Base-by-base conservation (phyloP, 1,140 invertebrate genomes). In the Drosophila pachea region DNA sequence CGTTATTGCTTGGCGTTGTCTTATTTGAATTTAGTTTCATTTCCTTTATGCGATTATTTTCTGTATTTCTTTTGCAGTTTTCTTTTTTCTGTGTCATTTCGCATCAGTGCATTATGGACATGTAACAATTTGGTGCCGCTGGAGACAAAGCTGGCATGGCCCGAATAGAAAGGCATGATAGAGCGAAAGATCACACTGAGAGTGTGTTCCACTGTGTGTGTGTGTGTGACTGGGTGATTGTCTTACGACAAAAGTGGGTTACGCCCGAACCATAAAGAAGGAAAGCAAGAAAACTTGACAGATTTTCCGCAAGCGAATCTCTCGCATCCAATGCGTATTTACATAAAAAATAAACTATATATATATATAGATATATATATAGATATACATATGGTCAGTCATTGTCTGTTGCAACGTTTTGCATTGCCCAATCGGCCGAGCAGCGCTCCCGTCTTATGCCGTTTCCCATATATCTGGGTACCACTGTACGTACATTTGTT, bases 371-470 rank as follows among this genome's bases (percentile, higher is more conserved):
- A 12, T 50, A 29, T 16, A 54, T 32, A 5, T 40, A 42, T 42
- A 14, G 22, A 14, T 52, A 56, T 68, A 61, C 64, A 58, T 71
- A 77, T 70, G 66, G 56, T 42, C 58, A 63, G 69, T 76, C 68
- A 67, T 60, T 69, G 64, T 60, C 74, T 82, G 74, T 74, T 82
- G 78, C 78, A 82, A 82, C 83, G 74, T 82, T 83, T 82, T 78
- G 71, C 74, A 78, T 82, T 82, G 74, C 78, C 54, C 76, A 83
- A 82, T 76, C 55, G 45, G 43, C 35, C 42, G 56, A 7, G 38
- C 38, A 43, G 52, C 47, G 48, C 32, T 42, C 68, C 35, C 45
- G 22, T 40, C 33, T 45, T 7, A 68, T 63, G 68, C 55, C 68
- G 66, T 61, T 66, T 64, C 35, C 56, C 63, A 29, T 66, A 48